phyloP scores from a whole-genome alignment of 2,888 invertebrate genomes.

The Sympetrum striolatum region DNA sequence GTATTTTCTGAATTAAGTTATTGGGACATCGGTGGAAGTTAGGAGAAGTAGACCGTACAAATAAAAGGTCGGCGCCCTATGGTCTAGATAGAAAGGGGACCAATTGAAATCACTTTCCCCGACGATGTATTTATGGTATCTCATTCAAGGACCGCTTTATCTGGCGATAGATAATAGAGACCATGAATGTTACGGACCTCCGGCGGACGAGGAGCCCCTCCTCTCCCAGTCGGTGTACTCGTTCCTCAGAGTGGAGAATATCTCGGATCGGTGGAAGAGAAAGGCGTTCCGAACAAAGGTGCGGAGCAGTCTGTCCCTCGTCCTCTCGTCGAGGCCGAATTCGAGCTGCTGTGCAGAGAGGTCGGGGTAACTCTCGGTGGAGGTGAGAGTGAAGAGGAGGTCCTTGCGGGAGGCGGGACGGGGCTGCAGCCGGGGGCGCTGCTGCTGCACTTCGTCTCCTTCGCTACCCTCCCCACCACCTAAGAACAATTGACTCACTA shows the following conservation, averaged over 20 bases:
- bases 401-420: constrained; percentile 81
- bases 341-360: constrained; percentile 76
- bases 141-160: not conserved
- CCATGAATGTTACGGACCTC: not conserved
- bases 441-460: constrained; percentile 66
- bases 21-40: no score
- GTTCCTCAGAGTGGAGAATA: constrained; percentile 89
- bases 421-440: constrained; percentile 74
- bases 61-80: no score
- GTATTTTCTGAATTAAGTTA: no score
- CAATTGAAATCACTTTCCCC: no score
- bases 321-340: constrained; percentile 67
- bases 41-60: no score
- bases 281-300: constrained; percentile 94
- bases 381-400: constrained; percentile 83
- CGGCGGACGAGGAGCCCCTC: constrained; percentile 44
- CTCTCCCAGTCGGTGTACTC: constrained; percentile 97
- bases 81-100: no score
- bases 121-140: not conserved
- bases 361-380: constrained; percentile 82
- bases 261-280: constrained; percentile 93
- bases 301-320: constrained; percentile 53
- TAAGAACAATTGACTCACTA: no score
- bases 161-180: not conserved
- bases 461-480: not conserved